Conservation (phyloP, 2,888 invertebrate species). For the Callyntrura guangdongensis region DNA sequence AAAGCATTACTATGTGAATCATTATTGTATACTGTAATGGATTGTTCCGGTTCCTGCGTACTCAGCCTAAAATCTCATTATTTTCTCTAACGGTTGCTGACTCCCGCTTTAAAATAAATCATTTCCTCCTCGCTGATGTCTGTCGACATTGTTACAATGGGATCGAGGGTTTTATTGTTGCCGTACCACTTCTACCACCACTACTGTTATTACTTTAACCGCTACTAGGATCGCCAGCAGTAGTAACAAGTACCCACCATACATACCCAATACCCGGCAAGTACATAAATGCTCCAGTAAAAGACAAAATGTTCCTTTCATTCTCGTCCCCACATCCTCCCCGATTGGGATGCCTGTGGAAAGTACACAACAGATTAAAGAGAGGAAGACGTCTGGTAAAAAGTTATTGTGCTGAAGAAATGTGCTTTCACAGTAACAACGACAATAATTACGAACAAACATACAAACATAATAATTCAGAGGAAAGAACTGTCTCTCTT, state of each 20-base stretch:
- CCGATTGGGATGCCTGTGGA: slow-evolving; percentile 4
- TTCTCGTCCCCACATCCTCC: background rate
- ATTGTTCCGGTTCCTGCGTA: slow-evolving; percentile 20
- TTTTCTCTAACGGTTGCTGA: slow-evolving; percentile 30
- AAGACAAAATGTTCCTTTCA: background rate
- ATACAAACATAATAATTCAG: slow-evolving; percentile 60
- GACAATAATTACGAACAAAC: slow-evolving; percentile 49
- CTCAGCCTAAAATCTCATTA: slow-evolving; percentile 51
- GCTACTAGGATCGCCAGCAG: background rate
- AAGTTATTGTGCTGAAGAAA: slow-evolving; percentile 64
- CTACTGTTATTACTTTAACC: background rate
- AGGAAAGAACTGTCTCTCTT: slow-evolving; percentile 10
- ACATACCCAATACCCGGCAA: too few relatives aligned
- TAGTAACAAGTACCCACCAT: too few relatives aligned
- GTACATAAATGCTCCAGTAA: background rate
- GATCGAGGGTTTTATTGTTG: slow-evolving; percentile 58
- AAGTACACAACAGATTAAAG: slow-evolving; percentile 56
- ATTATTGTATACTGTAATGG: slow-evolving; percentile 43
- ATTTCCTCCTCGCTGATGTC: slow-evolving; percentile 45
- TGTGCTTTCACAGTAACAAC: slow-evolving; percentile 56
- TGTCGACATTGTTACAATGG: slow-evolving; percentile 49
- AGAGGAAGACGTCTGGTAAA: slow-evolving; percentile 55
- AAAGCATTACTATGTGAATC: background rate
- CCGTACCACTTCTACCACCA: background rate
- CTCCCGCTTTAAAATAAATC: slow-evolving; percentile 50